Evolutionary conservation across 2,113 vertebrate species (phyloP).

Genomic region (Ahaetulla prasina): DNA sequence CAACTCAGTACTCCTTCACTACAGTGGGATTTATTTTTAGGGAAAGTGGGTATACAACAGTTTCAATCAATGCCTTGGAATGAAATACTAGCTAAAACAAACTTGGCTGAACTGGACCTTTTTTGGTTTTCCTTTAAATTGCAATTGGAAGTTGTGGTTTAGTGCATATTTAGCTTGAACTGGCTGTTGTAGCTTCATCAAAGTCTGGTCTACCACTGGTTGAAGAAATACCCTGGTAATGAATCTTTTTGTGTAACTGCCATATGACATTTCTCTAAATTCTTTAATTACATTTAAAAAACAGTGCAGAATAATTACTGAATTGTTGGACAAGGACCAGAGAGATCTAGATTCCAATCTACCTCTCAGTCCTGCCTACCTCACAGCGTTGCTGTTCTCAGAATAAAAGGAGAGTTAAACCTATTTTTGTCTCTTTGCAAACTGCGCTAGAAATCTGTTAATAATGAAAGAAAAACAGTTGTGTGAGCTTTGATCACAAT

Average conservation of each 20-base stretch:
- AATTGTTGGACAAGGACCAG: neutral
- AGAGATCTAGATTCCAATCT: neutral
- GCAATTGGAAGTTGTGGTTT: neutral
- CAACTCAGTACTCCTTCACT: neutral
- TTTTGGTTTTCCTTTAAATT: neutral
- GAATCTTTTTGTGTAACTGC: conserved; percentile 63
- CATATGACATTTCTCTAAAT: conserved; percentile 68
- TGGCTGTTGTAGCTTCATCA: neutral
- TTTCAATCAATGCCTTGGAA: neutral
- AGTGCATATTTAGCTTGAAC: neutral
- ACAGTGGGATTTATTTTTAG: neutral
- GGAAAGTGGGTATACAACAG: neutral
- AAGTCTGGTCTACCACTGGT: neutral
- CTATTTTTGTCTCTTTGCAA: neutral
- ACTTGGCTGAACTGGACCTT: neutral
- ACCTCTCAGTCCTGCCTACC: neutral
- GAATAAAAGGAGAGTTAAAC: neutral
- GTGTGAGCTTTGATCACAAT: conserved; percentile 58
- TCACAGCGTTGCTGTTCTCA: neutral
- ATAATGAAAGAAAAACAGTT: neutral
- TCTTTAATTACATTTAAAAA: conserved; percentile 65
- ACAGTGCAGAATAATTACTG: conserved; percentile 47
- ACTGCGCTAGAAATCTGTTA: neutral
- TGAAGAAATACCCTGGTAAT: conserved; percentile 61
- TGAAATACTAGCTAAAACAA: neutral